phyloP scores from a whole-genome alignment of 2,888 invertebrate species.

The Glyphotaelius pellucidus region DNA sequence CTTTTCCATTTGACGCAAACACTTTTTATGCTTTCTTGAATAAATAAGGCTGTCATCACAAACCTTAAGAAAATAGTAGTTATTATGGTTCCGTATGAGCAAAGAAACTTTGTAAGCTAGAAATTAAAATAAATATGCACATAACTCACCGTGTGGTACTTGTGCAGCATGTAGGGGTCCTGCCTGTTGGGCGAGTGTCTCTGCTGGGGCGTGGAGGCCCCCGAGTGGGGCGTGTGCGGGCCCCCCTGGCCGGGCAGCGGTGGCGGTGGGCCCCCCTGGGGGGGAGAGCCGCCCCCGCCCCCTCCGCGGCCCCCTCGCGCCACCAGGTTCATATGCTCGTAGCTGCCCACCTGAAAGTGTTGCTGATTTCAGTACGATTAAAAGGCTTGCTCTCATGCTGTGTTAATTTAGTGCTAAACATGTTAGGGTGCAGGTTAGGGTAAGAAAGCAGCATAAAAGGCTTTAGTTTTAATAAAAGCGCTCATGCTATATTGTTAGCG shows the following conservation, averaged over 20 bases:
- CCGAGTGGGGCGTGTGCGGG: slow-evolving; percentile 79
- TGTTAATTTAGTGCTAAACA: neutral
- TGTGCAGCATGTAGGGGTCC: slow-evolving; percentile 86
- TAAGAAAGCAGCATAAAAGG: neutral
- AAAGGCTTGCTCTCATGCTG: slow-evolving; percentile 2
- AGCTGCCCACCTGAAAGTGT: slow-evolving; percentile 85
- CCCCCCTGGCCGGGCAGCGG: slow-evolving; percentile 91
- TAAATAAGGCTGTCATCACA: neutral
- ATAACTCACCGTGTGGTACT: slow-evolving; percentile 94
- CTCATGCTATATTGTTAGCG: neutral
- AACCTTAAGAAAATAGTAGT: neutral
- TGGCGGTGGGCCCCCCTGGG: slow-evolving; percentile 75
- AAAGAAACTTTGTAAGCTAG: neutral
- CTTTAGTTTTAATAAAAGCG: neutral
- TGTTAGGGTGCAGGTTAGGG: neutral
- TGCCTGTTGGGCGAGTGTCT: slow-evolving; percentile 86
- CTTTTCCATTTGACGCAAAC: neutral
- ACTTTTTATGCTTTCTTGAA: too few relatives aligned
- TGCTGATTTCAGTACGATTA: neutral
- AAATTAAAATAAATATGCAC: neutral
- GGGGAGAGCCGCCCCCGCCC: slow-evolving; percentile 65
- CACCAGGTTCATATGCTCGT: slow-evolving; percentile 94
- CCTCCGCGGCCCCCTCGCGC: slow-evolving; percentile 84
- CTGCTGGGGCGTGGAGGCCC: slow-evolving; percentile 90
- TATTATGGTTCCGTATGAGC: neutral